phyloP scores from a whole-genome alignment of 2,888 invertebrate species.

The Cosmia trapezina region DNA sequence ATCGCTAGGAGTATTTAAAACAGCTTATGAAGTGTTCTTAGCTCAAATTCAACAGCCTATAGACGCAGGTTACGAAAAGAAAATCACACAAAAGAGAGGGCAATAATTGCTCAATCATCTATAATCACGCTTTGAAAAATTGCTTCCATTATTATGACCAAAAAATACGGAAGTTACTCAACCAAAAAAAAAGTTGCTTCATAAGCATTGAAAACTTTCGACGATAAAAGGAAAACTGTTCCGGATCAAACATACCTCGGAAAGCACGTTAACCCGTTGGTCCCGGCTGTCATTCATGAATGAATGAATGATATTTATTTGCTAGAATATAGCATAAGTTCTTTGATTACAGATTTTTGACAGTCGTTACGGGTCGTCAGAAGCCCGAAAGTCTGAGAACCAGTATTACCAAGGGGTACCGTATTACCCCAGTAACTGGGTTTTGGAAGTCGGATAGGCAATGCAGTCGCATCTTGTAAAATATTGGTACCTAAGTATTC shows the following conservation, averaged over 20 bases:
- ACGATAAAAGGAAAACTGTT: slow-evolving; percentile 6
- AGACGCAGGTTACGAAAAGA: neutral
- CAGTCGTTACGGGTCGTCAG: too few species aligned
- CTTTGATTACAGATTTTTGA: too few species aligned
- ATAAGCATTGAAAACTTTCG: slow-evolving; percentile 31
- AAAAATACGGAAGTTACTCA: slow-evolving; percentile 30
- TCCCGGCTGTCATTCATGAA: too few species aligned
- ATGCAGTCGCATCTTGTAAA: too few species aligned
- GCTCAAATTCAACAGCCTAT: slow-evolving; percentile 1
- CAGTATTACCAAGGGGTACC: too few species aligned
- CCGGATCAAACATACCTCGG: neutral
- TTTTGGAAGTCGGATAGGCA: too few species aligned
- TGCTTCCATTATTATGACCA: slow-evolving; percentile 51
- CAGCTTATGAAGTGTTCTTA: neutral
- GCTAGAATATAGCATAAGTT: too few species aligned
- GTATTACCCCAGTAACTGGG: too few species aligned
- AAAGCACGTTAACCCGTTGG: too few species aligned
- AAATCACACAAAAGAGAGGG: slow-evolving; percentile 18
- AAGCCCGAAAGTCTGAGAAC: too few species aligned
- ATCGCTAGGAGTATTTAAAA: neutral
- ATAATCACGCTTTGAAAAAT: slow-evolving; percentile 42
- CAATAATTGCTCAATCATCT: slow-evolving; percentile 52
- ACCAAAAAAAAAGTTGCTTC: slow-evolving; percentile 26
- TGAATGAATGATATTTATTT: too few species aligned
- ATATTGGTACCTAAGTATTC: too few species aligned